Conservation (phyloP, 1,140 invertebrate genomes). For the Panagrolaimus sp. region DNA sequence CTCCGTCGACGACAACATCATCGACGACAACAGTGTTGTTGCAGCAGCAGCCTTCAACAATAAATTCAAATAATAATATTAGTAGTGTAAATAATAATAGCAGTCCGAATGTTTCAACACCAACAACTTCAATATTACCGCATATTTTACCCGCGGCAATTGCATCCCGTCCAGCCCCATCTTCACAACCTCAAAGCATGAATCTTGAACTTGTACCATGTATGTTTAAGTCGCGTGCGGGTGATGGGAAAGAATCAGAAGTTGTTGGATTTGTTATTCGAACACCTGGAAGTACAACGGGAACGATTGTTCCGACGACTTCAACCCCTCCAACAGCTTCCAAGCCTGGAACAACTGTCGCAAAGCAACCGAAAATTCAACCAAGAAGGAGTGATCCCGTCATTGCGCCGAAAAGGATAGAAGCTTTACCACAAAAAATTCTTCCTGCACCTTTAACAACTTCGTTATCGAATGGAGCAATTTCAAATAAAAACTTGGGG, state of each 20-base stretch:
- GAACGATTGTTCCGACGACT: not conserved
- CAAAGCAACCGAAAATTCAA: not conserved
- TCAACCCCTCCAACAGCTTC: not conserved
- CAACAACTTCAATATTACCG: not conserved
- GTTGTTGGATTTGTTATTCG: not conserved
- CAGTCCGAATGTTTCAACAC: conserved; percentile 3
- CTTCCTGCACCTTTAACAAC: too few species aligned
- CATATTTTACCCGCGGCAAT: not conserved
- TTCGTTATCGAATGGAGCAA: too few species aligned
- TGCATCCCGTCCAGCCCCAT: not conserved
- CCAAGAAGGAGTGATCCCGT: not conserved
- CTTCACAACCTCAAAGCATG: too few species aligned
- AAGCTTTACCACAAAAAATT: not conserved
- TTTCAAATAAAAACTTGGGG: too few species aligned
- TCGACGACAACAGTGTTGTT: too few species aligned
- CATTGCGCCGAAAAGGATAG: too few species aligned
- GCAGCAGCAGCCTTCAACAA: too few species aligned
- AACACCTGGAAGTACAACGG: not conserved
- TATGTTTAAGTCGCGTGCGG: not conserved
- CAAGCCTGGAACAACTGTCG: not conserved
- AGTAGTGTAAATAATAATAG: not conserved
- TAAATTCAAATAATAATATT: too few species aligned
- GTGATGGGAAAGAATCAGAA: not conserved
- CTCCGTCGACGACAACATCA: too few species aligned
- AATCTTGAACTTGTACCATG: conserved; percentile 9